Evolutionary conservation across 2,888 invertebrate species (phyloP).

Genomic region (Polymixis lichenea): DNA sequence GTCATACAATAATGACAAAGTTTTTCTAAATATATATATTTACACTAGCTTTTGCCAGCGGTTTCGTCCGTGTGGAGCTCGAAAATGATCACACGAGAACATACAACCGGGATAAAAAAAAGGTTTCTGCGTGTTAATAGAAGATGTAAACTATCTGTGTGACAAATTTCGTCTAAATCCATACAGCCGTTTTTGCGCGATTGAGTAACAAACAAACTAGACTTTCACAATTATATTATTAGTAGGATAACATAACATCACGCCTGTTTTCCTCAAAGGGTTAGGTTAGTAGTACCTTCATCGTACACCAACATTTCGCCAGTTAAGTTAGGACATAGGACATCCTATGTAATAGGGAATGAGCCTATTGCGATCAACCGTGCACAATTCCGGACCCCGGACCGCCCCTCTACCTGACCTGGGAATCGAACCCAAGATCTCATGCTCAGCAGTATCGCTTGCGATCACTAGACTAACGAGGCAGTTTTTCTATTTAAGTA

Average conservation of each 20-base stretch:
- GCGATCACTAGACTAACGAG: not conserved
- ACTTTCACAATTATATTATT: too few species aligned
- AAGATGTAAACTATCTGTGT: too few species aligned
- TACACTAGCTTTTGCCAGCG: not conserved
- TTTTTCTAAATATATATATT: not conserved
- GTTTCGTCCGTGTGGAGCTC: too few species aligned
- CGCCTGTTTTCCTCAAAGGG: not conserved
- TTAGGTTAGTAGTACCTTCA: not conserved
- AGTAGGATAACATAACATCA: not conserved
- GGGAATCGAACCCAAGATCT: not conserved
- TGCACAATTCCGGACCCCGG: not conserved
- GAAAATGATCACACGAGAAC: too few species aligned
- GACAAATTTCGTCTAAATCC: too few species aligned
- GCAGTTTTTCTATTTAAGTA: not conserved
- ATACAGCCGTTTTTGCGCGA: too few species aligned
- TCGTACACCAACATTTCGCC: not conserved
- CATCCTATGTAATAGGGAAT: not conserved
- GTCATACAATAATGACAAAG: conserved; percentile 2
- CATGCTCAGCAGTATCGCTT: not conserved
- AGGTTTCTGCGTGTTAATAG: too few species aligned
- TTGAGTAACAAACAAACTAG: too few species aligned
- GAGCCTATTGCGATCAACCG: not conserved
- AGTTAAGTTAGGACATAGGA: too few species aligned
- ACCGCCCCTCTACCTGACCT: too few species aligned
- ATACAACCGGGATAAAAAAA: too few species aligned